Conservation (phyloP, 2,113 vertebrate species). For the Sclerurus mexicanus region DNA sequence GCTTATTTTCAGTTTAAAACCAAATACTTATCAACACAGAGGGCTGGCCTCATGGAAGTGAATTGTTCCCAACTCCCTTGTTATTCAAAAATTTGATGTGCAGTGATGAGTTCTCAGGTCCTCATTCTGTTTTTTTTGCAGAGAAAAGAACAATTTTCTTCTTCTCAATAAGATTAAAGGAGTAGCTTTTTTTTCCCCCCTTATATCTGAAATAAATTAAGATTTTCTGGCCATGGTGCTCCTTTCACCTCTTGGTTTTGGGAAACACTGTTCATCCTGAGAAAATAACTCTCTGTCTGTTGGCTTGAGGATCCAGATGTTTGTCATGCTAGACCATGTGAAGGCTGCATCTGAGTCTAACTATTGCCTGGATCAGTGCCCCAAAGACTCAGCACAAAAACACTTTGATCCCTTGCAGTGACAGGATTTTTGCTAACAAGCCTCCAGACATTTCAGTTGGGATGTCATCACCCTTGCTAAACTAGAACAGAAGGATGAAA, state of each 20-base stretch:
- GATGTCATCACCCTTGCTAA: conserved; percentile 74
- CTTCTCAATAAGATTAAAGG: background rate
- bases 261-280: conserved; percentile 29
- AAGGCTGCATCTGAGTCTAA: conserved; percentile 60
- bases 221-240: background rate
- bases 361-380: conserved; percentile 68
- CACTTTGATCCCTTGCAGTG: conserved; percentile 72
- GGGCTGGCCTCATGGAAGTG: background rate
- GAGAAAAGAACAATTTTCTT: background rate
- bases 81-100: background rate
- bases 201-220: background rate
- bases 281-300: conserved; percentile 46
- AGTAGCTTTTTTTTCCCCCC: background rate
- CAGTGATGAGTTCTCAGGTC: background rate
- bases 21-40: background rate
- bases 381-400: conserved; percentile 66
- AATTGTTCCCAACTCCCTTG: background rate
- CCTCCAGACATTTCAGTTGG: conserved; percentile 75
- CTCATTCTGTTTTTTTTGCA: background rate
- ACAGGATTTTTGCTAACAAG: conserved; percentile 79
- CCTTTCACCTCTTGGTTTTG: conserved; percentile 1
- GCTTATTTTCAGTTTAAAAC: conserved; percentile 11
- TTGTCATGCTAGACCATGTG: conserved; percentile 71
- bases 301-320: conserved; percentile 66
- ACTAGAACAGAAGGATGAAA: conserved; percentile 71